Evolutionary conservation across 1,140 invertebrate genomes (phyloP).

Genomic region (Lucilia sericata): DNA sequence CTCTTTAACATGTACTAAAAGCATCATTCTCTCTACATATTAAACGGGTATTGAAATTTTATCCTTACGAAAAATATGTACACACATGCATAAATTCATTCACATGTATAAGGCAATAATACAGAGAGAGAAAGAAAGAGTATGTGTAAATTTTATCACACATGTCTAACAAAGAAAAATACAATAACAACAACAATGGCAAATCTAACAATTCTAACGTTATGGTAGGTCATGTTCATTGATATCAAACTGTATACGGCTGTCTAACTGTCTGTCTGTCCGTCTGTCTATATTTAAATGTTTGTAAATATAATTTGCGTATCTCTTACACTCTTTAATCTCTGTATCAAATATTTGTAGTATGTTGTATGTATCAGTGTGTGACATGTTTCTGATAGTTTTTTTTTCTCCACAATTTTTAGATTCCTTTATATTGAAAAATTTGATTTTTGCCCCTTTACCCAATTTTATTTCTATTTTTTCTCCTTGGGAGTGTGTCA

Average conservation of each 20-base stretch:
- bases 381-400: neutral
- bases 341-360: neutral
- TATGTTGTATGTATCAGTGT: neutral
- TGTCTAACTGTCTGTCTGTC: neutral
- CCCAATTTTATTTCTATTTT: neutral
- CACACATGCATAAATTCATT: slow-evolving; percentile 11
- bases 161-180: slow-evolving; percentile 34
- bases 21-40: neutral
- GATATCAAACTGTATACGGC: slow-evolving; percentile 5
- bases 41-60: neutral
- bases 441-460: neutral
- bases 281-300: neutral
- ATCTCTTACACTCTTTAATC: no score
- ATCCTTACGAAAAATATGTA: neutral
- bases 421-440: no score
- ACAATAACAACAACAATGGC: slow-evolving; percentile 2
- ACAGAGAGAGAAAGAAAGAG: neutral
- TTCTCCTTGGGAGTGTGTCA: neutral
- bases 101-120: neutral
- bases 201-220: slow-evolving; percentile 29
- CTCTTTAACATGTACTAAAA: neutral
- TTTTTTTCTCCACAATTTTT: neutral
- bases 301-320: neutral
- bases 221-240: slow-evolving; percentile 41
- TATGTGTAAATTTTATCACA: neutral